phyloP scores from a whole-genome alignment of 2,113 vertebrate species.

The Grammomys dolichurus region DNA sequence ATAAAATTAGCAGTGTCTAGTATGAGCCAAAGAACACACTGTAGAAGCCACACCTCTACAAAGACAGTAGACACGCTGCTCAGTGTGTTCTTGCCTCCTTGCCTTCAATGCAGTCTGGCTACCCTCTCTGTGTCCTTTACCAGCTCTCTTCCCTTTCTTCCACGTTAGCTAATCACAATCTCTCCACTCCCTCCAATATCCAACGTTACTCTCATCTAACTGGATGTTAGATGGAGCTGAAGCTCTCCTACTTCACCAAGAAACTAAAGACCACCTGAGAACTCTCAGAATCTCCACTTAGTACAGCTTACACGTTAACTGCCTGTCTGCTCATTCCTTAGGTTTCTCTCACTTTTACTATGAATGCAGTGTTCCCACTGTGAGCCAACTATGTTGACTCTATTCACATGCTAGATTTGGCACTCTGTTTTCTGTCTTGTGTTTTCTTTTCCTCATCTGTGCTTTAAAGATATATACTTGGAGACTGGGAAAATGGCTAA shows the following conservation, averaged over 20 bases:
- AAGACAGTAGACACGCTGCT: fast-evolving
- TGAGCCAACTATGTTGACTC: background rate
- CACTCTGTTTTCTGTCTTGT: background rate
- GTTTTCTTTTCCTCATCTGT: background rate
- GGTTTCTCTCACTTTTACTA: background rate
- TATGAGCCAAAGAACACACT: background rate
- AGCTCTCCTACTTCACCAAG: background rate
- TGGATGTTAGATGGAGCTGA: background rate
- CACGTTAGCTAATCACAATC: background rate
- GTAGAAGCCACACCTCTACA: background rate
- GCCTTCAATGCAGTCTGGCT: background rate
- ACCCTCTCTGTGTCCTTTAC: background rate
- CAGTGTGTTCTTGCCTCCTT: background rate
- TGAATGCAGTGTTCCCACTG: fast-evolving
- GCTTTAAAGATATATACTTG: background rate
- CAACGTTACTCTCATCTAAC: background rate
- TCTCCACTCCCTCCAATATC: background rate
- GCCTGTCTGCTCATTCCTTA: background rate
- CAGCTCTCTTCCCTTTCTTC: background rate
- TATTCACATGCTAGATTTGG: background rate
- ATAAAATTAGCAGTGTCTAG: background rate
- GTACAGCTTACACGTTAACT: background rate
- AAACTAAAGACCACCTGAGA: background rate
- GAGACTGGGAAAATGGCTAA: background rate
- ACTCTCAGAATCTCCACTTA: background rate